Evolutionary conservation across 1,140 invertebrate species (phyloP), one percentile per base, ranked within the genome.

Genomic region (Drosophila bocki): DNA sequence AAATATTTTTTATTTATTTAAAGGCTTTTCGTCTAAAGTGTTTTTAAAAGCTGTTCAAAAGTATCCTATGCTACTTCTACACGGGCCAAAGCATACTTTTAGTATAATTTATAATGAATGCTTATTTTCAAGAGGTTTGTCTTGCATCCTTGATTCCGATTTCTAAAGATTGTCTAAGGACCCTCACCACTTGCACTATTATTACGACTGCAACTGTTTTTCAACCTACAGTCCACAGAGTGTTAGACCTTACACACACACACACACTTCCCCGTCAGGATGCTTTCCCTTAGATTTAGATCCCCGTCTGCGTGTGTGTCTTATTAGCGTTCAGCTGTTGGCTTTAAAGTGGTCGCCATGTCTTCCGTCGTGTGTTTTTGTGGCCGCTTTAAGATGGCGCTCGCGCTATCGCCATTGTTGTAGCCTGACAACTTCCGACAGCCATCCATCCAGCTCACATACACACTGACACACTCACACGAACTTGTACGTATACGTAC

Each of bases 401-500:
- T 44, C 41, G 51, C 44, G 48, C 53, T 29, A 9, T 48, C 50
- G 45, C 39, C 32, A 33, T 48, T 59, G 54, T 37, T 39, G 54
- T 58, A 54, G 54, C 63, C 81, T 88, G 83, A 87, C 84, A 88
- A 88, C 80, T 90, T 88, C 78, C 84, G 84, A 83, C 84, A 84
- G 84, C 61, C 70, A 72, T 74, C 70, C 67, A 72, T 74, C 70
- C 70, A 59, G 13, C 45, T n/a, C 42, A 26, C 11, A 37, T 22
- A 15, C 17, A 22, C n/a, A n/a, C n/a, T n/a, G n/a, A n/a, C n/a
- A 15, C 26, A 4, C 12, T 8, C 48, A 4, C 22, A 48, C 45
- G 32, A 22, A 2, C 32, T 39, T 50, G 22, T 56, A 58, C 47
- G 22, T 29, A 26, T 29, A 26, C 19, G 26, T 29, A 50, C 48